A percentile compares a stretch with the other conserved stretches of the same genome.
Conservation (phyloP, 2,113 vertebrate species). For the Apteryx owenii region DNA sequence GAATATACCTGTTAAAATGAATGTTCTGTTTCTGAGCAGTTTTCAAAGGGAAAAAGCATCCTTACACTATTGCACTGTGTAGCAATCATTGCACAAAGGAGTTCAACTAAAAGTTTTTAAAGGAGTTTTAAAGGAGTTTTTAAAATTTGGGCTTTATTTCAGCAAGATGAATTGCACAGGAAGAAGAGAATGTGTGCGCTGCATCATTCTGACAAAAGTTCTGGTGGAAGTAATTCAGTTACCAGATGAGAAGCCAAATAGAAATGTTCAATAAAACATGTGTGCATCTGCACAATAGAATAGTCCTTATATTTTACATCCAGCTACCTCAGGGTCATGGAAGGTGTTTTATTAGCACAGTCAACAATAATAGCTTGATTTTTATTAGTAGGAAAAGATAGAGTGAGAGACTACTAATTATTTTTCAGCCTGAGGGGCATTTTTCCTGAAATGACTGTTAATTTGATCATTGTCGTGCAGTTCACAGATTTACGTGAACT, state of each 20-base stretch:
- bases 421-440: slow-evolving; percentile 83
- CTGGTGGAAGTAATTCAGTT: not conserved
- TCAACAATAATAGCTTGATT: slow-evolving; percentile 84
- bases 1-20: not conserved
- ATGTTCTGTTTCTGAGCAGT: not conserved
- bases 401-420: slow-evolving; percentile 87
- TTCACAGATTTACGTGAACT: slow-evolving; percentile 86
- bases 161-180: slow-evolving; percentile 1
- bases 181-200: not conserved
- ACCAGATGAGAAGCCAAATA: slow-evolving; percentile 71
- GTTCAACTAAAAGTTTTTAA: not conserved
- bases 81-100: accelerated
- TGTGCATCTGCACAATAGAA: slow-evolving; percentile 72
- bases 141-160: slow-evolving; percentile 4
- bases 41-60: not conserved
- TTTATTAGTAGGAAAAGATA: slow-evolving; percentile 83
- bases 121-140: not conserved
- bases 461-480: slow-evolving; percentile 85
- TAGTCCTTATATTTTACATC: slow-evolving; percentile 76
- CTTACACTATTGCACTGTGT: accelerated
- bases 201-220: slow-evolving; percentile 73
- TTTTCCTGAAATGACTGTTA: slow-evolving; percentile 83
- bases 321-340: slow-evolving; percentile 76
- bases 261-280: slow-evolving; percentile 77
- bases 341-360: slow-evolving; percentile 84